Percentiles rank a stretch among this genome's conserved stretches.
Evolutionary conservation across 2,888 invertebrate species (phyloP).

Genomic region (Smittia sp.): DNA sequence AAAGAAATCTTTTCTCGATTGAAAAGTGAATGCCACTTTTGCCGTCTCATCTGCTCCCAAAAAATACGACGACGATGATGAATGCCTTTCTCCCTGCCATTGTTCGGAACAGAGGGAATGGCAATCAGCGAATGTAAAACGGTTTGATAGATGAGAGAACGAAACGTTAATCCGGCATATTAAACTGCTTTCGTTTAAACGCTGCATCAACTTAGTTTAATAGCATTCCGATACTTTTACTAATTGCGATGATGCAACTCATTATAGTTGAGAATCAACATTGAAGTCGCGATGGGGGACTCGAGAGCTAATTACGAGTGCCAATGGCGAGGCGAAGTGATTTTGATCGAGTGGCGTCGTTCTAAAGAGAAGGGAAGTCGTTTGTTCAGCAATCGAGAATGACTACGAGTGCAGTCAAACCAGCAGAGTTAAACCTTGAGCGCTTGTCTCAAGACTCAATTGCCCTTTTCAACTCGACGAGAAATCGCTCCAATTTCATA

Average conservation of each 20-base stretch:
- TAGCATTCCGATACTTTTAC: not conserved
- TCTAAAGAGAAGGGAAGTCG: not conserved
- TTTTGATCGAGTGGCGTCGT: not conserved
- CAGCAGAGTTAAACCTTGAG: not conserved
- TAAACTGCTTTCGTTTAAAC: too few species aligned
- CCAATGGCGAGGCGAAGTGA: not conserved
- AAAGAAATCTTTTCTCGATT: slow-evolving; percentile 1
- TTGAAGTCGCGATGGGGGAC: not conserved
- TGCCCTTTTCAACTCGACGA: not conserved
- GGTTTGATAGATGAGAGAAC: too few species aligned
- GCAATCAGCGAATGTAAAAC: too few species aligned
- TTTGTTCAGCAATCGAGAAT: too few species aligned
- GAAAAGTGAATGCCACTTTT: slow-evolving; percentile 11
- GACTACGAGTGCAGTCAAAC: not conserved
- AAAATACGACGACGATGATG: not conserved
- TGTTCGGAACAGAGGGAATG: too few species aligned
- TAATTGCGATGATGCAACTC: not conserved
- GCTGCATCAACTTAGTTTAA: not conserved
- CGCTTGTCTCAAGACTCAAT: not conserved
- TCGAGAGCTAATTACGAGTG: not conserved
- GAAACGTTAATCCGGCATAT: too few species aligned
- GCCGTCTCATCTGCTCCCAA: slow-evolving; percentile 3
- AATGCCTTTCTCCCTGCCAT: not conserved
- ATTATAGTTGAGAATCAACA: not conserved
- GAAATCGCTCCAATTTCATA: not conserved